phyloP scores from a whole-genome alignment of 2,888 invertebrate species.

The Temnothorax ravouxi region DNA sequence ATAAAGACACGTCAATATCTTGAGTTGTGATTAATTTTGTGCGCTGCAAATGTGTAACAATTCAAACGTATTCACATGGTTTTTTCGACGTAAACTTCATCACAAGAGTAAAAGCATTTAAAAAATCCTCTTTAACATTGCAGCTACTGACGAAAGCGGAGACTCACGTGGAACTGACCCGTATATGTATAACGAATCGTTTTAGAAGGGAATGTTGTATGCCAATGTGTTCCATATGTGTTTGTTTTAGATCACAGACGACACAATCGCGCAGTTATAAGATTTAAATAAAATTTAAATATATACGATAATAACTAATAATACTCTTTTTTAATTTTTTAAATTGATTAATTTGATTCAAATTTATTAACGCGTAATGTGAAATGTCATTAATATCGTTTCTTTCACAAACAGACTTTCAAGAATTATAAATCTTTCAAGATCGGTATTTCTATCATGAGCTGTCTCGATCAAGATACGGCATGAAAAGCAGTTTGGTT shows the following conservation, averaged over 20 bases:
- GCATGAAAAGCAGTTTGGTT: background rate
- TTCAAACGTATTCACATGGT: too few relatives aligned
- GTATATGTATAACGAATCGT: slow-evolving; percentile 22
- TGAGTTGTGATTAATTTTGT: too few relatives aligned
- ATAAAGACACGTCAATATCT: too few relatives aligned
- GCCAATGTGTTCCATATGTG: slow-evolving; percentile 14
- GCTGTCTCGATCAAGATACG: background rate
- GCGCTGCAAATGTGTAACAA: too few relatives aligned
- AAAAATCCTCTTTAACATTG: too few relatives aligned
- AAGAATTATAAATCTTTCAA: background rate
- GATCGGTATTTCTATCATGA: background rate
- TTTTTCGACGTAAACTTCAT: too few relatives aligned
- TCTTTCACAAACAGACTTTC: background rate
- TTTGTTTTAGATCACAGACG: slow-evolving; percentile 30
- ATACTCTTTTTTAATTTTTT: background rate
- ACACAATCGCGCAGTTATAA: background rate
- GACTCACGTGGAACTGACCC: background rate
- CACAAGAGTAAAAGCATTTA: too few relatives aligned
- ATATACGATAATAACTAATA: background rate
- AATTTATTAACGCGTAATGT: slow-evolving; percentile 2
- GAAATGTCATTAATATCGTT: background rate
- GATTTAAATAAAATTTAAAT: slow-evolving; percentile 33
- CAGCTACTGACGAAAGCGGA: too few relatives aligned
- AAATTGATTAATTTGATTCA: too few relatives aligned
- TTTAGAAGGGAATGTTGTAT: background rate